phyloP scores from a whole-genome alignment of 2,797 vertebrate species.

The Acanthis flammea region DNA sequence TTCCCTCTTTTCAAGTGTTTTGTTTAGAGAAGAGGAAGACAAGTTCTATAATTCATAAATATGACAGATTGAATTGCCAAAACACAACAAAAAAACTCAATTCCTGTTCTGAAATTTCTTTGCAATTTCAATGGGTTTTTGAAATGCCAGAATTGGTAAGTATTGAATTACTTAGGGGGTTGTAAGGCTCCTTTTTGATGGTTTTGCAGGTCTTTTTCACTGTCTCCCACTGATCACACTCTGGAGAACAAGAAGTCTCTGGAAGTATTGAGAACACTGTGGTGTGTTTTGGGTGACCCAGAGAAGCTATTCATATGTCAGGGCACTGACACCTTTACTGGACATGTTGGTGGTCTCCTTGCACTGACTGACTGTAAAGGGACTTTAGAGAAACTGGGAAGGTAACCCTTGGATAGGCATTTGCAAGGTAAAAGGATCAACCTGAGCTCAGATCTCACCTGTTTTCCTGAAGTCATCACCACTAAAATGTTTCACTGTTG shows the following conservation, averaged over 20 bases:
- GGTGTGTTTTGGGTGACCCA: background rate
- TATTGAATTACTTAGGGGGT: background rate
- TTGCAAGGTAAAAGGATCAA: background rate
- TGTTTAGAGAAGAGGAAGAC: background rate
- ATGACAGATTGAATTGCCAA: background rate
- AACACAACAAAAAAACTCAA: background rate
- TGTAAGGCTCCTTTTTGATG: background rate
- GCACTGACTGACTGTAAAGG: background rate
- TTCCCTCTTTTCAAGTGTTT: background rate
- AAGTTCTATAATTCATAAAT: background rate
- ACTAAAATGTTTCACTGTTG: background rate
- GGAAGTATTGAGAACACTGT: fast-evolving
- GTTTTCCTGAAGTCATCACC: background rate
- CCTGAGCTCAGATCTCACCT: background rate
- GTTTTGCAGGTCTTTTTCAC: background rate
- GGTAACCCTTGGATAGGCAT: background rate
- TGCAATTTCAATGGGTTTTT: background rate
- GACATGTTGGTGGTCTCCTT: background rate
- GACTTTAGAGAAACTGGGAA: background rate
- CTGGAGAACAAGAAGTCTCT: background rate
- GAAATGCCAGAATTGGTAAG: background rate
- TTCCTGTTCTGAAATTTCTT: background rate
- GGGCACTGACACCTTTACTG: background rate
- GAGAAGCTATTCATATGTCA: background rate
- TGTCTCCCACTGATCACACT: background rate